These are phyloP conservation scores for Eupristina koningsbergeri DNA, from an alignment of 1,140 invertebrate species.

Conservation along the genomic window DNA sequence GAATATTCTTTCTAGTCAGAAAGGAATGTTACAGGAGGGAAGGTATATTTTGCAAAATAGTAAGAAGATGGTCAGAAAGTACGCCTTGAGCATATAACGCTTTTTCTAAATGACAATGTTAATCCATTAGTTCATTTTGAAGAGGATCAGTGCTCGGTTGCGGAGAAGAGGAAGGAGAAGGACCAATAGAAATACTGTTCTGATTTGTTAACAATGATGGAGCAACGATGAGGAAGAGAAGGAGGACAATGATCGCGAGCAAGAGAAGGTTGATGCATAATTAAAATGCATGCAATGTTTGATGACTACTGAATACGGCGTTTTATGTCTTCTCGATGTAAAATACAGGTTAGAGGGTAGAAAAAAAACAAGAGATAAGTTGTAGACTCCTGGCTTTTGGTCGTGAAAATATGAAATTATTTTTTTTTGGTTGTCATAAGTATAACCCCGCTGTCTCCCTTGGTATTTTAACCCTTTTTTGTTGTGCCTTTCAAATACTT, in stretches of 20 bases:
- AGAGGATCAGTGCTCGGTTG: not conserved
- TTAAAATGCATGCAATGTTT: conserved; percentile 34
- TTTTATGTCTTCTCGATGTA: conserved; percentile 9
- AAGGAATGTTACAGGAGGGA: no score
- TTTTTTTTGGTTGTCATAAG: no score
- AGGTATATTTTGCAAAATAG: not conserved
- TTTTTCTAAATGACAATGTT: not conserved
- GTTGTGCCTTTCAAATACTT: not conserved
- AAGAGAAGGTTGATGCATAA: conserved; percentile 44
- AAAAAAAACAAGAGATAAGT: not conserved
- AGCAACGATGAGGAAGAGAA: conserved; percentile 22
- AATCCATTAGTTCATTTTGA: conserved; percentile 16
- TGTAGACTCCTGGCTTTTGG: conserved; percentile 44
- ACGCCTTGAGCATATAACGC: conserved; percentile 1
- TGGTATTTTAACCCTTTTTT: not conserved
- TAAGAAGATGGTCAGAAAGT: not conserved
- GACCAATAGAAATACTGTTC: no score
- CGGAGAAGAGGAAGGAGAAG: no score
- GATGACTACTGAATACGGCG: not conserved
- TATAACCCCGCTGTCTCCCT: no score
- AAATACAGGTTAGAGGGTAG: not conserved
- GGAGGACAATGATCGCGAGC: conserved; percentile 15
- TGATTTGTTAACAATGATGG: conserved; percentile 1
- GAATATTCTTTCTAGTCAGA: no score
- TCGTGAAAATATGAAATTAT: conserved; percentile 51